A percentile compares a stretch with the other conserved stretches of the same genome.
phyloP scores from a whole-genome alignment of 2,113 vertebrate species.

The Lucifuga dentata region DNA sequence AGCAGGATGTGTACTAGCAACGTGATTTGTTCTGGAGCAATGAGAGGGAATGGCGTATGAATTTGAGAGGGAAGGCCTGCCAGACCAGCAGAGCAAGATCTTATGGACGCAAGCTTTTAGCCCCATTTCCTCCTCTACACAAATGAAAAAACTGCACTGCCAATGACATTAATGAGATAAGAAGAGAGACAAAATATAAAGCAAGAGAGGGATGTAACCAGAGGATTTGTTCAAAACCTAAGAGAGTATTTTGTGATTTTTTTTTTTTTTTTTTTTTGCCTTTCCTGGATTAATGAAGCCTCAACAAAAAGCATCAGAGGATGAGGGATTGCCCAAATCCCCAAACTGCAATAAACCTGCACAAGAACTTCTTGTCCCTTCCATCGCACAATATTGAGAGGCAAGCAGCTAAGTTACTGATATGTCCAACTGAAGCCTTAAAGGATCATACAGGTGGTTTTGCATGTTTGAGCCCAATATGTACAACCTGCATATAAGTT shows the following conservation, averaged over 20 bases:
- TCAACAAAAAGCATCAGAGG: constrained; percentile 15
- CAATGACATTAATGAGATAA: neutral
- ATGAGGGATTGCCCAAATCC: constrained; percentile 4
- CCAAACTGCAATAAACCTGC: constrained; percentile 31
- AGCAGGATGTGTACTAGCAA: constrained; percentile 1
- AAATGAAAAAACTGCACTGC: neutral
- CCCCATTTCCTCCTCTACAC: neutral
- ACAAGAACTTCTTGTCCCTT: neutral
- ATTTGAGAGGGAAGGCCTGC: neutral
- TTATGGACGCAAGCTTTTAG: neutral
- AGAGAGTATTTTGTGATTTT: too few relatives aligned
- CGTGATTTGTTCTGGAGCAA: neutral
- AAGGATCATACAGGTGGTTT: too few relatives aligned
- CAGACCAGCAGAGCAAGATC: neutral
- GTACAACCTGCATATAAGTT: too few relatives aligned
- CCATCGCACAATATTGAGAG: too few relatives aligned
- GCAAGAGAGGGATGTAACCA: too few relatives aligned
- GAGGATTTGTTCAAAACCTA: too few relatives aligned
- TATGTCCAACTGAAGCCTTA: too few relatives aligned
- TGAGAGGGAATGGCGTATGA: neutral
- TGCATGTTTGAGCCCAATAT: too few relatives aligned
- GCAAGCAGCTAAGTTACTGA: constrained; percentile 24
- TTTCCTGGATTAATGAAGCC: neutral
- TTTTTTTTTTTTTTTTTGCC: neutral
- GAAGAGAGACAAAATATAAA: constrained; percentile 4